Evolutionary conservation across 2,888 invertebrate species (phyloP), one percentile per base, ranked within the genome.

Genomic region (Troides helena): DNA sequence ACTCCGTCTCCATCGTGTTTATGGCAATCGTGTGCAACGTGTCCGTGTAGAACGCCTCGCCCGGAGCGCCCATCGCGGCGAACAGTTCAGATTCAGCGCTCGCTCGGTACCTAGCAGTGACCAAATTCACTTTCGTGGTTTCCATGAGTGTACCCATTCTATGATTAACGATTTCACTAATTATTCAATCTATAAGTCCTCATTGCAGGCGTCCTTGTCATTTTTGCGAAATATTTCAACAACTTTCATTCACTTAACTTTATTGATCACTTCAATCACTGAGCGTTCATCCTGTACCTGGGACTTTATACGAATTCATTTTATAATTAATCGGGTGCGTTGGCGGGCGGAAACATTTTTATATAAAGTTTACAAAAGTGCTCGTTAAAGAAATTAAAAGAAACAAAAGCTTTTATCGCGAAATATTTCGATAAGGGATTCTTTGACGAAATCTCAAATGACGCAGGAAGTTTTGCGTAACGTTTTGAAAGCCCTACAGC

Each of bases 111-210:
- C 85, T 83, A 83, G 83, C 84, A 82, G 85, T 84, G 81, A 86
- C 87, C 86, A 88, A 86, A 83, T 88, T 89, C 79, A 84, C 87
- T 83, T 92, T 87, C 80, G 88, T 82, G 81, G 86, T 80, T 85
- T 92, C 92, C 91, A 91, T 92, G 81, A 88, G 88, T 85, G 89
- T 88, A 87, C 92, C 93, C 93, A 93, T 93, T 87, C 92, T 92
- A 90, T 77, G 81, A 84, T 53, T 80, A 84, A 80, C 76, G 74
- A 77, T 76, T 76, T 78, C 68, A 77, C 79, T 87, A 87, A 83
- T 80, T 85, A 78, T 76, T 72, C 72, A 75, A 65, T 78, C 73
- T 76, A 76, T 71, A 77, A 77, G 78, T 84, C 75, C 79, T 74
- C 85, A 86, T 85, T 80, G 36, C 62, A 67, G 78, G 73, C 77